phyloP scores from a whole-genome alignment of 2,888 invertebrate species.

The Tryphoninae sp. region DNA sequence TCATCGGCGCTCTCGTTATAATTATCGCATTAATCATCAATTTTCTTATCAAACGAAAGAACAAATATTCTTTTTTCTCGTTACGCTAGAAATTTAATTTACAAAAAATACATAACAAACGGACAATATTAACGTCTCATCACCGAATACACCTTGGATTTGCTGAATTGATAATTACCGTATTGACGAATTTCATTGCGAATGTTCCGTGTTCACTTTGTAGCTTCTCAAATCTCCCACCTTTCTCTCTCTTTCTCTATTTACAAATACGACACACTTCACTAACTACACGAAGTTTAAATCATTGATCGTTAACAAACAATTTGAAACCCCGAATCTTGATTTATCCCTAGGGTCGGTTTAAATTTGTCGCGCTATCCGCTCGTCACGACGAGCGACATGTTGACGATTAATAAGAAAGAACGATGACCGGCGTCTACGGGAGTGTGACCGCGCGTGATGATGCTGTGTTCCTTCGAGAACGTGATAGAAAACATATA shows the following conservation, averaged over 20 bases:
- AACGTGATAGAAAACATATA: conserved; percentile 68
- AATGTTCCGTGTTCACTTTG: conserved; percentile 26
- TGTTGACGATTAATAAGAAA: conserved; percentile 67
- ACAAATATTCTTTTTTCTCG: too few relatives aligned
- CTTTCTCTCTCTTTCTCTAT: conserved; percentile 35
- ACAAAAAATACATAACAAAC: background rate
- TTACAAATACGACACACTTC: conserved; percentile 67
- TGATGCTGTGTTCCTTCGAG: conserved; percentile 20
- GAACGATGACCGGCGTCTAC: background rate
- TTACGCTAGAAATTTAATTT: too few relatives aligned
- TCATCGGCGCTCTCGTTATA: conserved; percentile 17
- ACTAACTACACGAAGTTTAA: conserved; percentile 64
- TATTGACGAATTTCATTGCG: conserved; percentile 73
- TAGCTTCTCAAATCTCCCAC: conserved; percentile 20
- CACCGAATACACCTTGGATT: background rate
- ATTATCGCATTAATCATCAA: background rate
- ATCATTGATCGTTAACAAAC: background rate
- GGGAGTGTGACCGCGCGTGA: conserved; percentile 59
- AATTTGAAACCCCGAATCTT: conserved; percentile 47
- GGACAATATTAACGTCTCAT: background rate
- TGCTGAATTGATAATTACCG: conserved; percentile 72
- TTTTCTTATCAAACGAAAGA: background rate
- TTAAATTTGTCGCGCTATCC: conserved; percentile 66
- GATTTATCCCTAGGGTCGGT: background rate
- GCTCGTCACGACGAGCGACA: conserved; percentile 69